phyloP scores from a whole-genome alignment of 2,797 vertebrate genomes.

The Acanthopagrus latus region DNA sequence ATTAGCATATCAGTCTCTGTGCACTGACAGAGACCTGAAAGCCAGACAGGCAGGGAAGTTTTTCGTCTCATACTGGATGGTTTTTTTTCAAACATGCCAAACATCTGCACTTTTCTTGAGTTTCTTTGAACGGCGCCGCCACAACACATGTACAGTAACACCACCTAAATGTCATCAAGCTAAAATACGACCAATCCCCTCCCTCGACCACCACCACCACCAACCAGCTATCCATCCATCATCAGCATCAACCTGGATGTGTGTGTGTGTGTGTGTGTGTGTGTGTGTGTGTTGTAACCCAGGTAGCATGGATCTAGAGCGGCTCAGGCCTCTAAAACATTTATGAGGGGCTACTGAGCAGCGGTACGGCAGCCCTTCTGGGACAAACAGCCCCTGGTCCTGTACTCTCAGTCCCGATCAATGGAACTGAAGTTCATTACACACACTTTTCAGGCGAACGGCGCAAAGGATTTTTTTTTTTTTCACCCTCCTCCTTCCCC shows the following conservation, averaged over 20 bases:
- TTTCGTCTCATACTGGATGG: constrained; percentile 4
- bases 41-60: constrained; percentile 6
- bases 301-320: constrained; percentile 68
- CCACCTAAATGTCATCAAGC: constrained; percentile 54
- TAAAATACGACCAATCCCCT: constrained; percentile 59
- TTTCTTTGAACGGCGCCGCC: constrained; percentile 10
- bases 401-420: constrained; percentile 81
- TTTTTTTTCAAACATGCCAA: constrained; percentile 13
- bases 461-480: constrained; percentile 50
- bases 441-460: constrained; percentile 77
- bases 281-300: constrained; percentile 62
- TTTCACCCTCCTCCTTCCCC: constrained; percentile 6
- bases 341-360: constrained; percentile 83
- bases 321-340: constrained; percentile 84
- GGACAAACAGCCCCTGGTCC: constrained; percentile 87
- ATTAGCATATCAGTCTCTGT: constrained; percentile 39
- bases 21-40: constrained; percentile 1
- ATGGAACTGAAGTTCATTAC: constrained; percentile 84
- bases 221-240: constrained; percentile 62
- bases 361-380: constrained; percentile 76
- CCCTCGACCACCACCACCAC: constrained; percentile 35
- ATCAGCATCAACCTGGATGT: constrained; percentile 74
- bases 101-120: constrained; percentile 15
- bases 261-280: constrained; percentile 8
- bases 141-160: constrained; percentile 3